Percentiles rank a stretch among this genome's conserved stretches.
phyloP scores from a whole-genome alignment of 1,140 invertebrate species.

The Sinella curviseta region DNA sequence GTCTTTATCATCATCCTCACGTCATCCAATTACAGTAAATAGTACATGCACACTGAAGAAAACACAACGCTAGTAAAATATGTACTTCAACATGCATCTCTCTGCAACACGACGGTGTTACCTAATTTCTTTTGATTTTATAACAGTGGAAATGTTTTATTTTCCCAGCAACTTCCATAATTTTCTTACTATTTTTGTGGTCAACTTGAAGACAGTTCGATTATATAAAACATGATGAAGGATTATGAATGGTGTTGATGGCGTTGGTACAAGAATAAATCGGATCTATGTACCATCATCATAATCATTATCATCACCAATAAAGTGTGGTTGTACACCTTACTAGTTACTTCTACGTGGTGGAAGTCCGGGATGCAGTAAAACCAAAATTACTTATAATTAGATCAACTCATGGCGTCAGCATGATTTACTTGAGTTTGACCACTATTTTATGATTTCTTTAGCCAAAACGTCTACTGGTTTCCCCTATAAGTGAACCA shows the following conservation, averaged over 20 bases:
- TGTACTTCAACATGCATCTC: too few relatives aligned
- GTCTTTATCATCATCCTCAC: neutral
- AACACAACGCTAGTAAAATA: too few relatives aligned
- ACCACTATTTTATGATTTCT: neutral
- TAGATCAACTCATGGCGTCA: neutral
- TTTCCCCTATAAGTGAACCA: neutral
- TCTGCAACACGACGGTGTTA: too few relatives aligned
- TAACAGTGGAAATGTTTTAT: neutral
- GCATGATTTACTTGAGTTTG: conserved; percentile 5
- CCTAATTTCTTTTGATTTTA: neutral
- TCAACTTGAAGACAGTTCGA: neutral
- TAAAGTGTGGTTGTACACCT: neutral
- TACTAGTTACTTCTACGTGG: neutral
- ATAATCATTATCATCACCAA: neutral
- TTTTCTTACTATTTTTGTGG: neutral
- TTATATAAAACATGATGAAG: neutral
- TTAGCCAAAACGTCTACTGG: neutral
- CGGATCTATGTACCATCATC: neutral
- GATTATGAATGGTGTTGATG: neutral
- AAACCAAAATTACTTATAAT: conserved; percentile 5
- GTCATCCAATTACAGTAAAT: neutral
- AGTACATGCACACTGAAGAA: neutral
- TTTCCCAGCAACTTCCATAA: neutral
- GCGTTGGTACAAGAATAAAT: neutral
- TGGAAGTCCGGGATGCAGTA: neutral